phyloP scores from a whole-genome alignment of 1,140 invertebrate species.

The Paralvinella palmiformis region DNA sequence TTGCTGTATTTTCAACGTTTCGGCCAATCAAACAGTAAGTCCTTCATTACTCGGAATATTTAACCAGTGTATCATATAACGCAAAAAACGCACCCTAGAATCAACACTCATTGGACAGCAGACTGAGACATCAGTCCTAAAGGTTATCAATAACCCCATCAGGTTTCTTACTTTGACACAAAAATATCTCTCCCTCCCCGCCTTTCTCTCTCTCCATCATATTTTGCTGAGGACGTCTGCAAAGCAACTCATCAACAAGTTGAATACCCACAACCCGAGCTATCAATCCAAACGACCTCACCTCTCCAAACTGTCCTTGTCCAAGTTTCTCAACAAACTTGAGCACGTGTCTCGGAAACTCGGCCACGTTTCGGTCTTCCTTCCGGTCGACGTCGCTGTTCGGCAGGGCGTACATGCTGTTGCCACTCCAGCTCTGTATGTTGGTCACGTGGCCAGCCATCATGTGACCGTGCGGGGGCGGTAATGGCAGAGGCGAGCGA shows the following conservation, averaged over 20 bases:
- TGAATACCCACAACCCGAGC: no score
- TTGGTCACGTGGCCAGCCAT: not conserved
- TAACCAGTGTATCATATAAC: no score
- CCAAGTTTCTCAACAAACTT: slow-evolving; percentile 73
- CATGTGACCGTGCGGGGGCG: not conserved
- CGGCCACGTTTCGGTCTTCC: slow-evolving; percentile 54
- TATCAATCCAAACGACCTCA: slow-evolving; percentile 47
- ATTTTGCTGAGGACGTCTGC: no score
- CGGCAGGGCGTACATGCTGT: slow-evolving; percentile 50
- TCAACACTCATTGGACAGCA: not conserved
- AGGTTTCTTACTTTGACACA: no score
- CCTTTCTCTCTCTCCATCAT: not conserved
- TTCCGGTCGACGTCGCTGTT: slow-evolving; percentile 52
- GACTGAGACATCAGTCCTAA: not conserved
- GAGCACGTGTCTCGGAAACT: slow-evolving; percentile 71
- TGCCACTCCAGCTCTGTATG: slow-evolving; percentile 52
- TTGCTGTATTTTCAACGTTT: no score
- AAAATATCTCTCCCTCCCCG: not conserved
- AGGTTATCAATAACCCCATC: no score
- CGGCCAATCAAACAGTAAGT: no score
- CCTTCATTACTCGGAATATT: no score
- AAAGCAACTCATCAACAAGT: no score
- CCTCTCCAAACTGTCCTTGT: slow-evolving; percentile 74
- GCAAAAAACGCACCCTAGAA: no score
- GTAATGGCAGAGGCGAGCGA: not conserved